A percentile compares a stretch with the other conserved stretches of the same genome.
Evolutionary conservation across 1,140 invertebrate genomes (phyloP).

Genomic region (Andricus grossulariae): DNA sequence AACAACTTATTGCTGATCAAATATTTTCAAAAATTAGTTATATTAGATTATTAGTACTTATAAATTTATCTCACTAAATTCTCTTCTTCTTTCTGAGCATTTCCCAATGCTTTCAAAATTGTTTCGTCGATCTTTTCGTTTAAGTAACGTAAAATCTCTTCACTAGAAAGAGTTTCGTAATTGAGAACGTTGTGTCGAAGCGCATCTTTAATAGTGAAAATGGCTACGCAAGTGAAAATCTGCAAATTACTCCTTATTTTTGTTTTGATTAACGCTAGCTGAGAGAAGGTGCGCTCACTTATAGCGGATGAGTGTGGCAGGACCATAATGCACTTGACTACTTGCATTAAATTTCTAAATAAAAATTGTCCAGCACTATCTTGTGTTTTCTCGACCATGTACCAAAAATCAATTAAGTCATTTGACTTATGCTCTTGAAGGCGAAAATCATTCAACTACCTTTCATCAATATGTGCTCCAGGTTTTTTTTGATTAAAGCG

Average conservation of each 20-base stretch:
- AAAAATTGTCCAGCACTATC: neutral
- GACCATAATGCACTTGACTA: constrained; percentile 19
- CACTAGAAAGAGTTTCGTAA: no score
- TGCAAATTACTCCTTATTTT: neutral
- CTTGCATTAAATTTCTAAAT: constrained; percentile 27
- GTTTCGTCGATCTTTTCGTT: no score
- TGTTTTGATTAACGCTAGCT: constrained; percentile 24
- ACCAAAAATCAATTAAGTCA: constrained; percentile 24
- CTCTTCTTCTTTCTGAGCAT: no score
- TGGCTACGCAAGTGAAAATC: no score
- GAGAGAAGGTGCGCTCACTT: constrained; percentile 27
- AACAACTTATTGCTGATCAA: no score
- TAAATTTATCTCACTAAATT: no score
- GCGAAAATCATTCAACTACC: constrained; percentile 21
- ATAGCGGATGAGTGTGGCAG: constrained; percentile 32
- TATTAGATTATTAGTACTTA: no score
- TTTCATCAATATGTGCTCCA: constrained; percentile 2
- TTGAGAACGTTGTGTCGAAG: no score
- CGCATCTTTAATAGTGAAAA: no score
- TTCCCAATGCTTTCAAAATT: no score
- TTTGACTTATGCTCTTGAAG: neutral
- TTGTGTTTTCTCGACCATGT: constrained; percentile 23
- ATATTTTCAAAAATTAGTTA: no score
- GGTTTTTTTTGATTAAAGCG: constrained; percentile 1
- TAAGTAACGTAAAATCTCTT: no score